A percentile compares a stretch with the other conserved stretches of the same genome.
These are phyloP conservation scores for Hypotaenidia okinawae DNA, from an alignment of 2,797 vertebrate species.

Conservation along the genomic window DNA sequence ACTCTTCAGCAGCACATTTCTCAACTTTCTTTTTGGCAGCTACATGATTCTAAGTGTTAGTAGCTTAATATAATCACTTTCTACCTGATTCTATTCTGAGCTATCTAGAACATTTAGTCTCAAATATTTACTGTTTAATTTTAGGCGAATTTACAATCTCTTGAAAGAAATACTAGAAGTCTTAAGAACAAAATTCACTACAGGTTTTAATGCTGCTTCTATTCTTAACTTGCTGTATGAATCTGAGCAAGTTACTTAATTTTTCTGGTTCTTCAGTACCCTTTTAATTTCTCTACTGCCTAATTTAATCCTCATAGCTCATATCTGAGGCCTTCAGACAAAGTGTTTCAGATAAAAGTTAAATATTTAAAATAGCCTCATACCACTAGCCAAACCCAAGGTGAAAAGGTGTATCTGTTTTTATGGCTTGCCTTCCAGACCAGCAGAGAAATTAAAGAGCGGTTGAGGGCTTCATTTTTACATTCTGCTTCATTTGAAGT, in stretches of 20 bases:
- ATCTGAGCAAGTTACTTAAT: neutral
- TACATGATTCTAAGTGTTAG: neutral
- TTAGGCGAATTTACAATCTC: neutral
- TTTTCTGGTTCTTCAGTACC: neutral
- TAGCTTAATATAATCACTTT: neutral
- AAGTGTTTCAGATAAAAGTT: neutral
- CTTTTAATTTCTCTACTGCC: neutral
- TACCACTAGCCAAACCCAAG: neutral
- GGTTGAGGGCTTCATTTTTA: neutral
- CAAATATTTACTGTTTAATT: neutral
- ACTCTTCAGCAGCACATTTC: neutral
- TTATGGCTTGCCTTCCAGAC: neutral
- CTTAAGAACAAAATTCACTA: neutral
- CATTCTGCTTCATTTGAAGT: neutral
- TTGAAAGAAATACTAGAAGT: neutral
- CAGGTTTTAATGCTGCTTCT: neutral
- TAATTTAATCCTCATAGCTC: neutral
- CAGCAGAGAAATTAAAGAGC: neutral
- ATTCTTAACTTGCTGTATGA: neutral
- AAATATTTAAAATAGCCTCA: neutral
- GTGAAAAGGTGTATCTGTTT: neutral
- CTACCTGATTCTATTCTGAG: neutral
- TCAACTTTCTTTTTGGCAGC: neutral
- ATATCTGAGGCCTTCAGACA: neutral
- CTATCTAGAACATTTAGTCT: neutral